Percentiles rank a stretch among this genome's conserved stretches.
Evolutionary conservation across 2,888 invertebrate species (phyloP).

Genomic region (Parnassius glacialis): DNA sequence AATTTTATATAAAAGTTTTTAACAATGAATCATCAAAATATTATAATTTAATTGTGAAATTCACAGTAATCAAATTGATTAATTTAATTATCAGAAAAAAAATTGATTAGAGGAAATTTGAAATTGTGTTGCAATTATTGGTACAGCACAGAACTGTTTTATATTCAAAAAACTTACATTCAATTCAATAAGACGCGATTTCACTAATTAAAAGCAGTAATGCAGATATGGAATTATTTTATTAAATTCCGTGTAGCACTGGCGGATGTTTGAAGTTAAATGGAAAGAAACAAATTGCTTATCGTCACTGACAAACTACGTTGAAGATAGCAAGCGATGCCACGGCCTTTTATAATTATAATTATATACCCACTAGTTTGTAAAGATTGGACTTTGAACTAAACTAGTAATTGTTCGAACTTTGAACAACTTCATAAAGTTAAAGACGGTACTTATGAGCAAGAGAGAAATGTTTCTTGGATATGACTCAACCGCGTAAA

Average conservation of each 20-base stretch:
- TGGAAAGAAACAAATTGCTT: conserved; percentile 9
- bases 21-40: no score
- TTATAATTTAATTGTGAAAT: no score
- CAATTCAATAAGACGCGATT: no score
- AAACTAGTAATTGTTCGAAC: conserved; percentile 3
- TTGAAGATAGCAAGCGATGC: conserved; percentile 15
- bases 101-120: no score
- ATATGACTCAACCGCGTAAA: conserved; percentile 18
- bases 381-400: conserved; percentile 23
- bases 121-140: no score
- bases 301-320: conserved; percentile 6
- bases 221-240: conserved; percentile 7
- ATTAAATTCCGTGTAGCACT: conserved; percentile 8
- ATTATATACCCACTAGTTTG: conserved; percentile 16
- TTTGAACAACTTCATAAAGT: conserved; percentile 2
- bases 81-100: no score
- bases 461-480: no score
- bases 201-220: not conserved
- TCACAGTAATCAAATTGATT: no score
- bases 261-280: conserved; percentile 18
- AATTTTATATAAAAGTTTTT: no score
- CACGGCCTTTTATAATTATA: conserved; percentile 7
- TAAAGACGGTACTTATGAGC: no score
- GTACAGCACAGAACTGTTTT: no score
- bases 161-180: no score